Conservation (phyloP, 2,888 invertebrate genomes). For the Cistogaster globosa region DNA sequence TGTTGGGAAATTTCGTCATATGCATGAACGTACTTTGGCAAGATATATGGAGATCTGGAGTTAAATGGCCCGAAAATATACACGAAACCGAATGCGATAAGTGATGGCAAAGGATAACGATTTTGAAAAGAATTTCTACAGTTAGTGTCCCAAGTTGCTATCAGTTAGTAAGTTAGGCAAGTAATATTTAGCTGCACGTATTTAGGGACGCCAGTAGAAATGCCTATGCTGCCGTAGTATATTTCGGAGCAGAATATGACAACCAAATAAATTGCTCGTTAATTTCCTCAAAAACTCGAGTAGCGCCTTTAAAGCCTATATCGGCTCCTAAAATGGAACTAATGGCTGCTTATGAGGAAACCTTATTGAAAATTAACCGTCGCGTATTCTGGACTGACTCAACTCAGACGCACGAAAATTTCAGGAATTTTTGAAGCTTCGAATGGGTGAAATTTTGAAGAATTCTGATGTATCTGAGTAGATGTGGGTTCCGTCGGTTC, state of each 20-base stretch:
- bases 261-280: conserved; percentile 6
- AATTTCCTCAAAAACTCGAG: not conserved
- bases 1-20: conserved; percentile 13
- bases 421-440: conserved; percentile 48
- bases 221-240: conserved; percentile 37
- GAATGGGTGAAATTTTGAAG: conserved; percentile 53
- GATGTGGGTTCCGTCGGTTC: not conserved
- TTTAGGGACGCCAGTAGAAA: conserved; percentile 33
- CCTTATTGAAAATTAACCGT: conserved; percentile 26
- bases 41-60: conserved; percentile 33
- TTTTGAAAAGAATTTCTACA: not conserved
- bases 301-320: too few species aligned
- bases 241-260: not conserved
- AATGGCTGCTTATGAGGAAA: not conserved
- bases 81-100: not conserved
- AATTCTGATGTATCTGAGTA: conserved; percentile 8
- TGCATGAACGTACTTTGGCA: conserved; percentile 25
- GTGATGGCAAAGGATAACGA: not conserved
- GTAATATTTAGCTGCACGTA: not conserved
- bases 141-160: not conserved
- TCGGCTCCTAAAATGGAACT: too few species aligned
- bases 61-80: conserved; percentile 14
- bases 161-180: not conserved
- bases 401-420: conserved; percentile 49
- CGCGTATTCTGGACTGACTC: conserved; percentile 59